Evolutionary conservation across 2,797 vertebrate genomes (phyloP).

Genomic region (Tauraco hartlaubi): DNA sequence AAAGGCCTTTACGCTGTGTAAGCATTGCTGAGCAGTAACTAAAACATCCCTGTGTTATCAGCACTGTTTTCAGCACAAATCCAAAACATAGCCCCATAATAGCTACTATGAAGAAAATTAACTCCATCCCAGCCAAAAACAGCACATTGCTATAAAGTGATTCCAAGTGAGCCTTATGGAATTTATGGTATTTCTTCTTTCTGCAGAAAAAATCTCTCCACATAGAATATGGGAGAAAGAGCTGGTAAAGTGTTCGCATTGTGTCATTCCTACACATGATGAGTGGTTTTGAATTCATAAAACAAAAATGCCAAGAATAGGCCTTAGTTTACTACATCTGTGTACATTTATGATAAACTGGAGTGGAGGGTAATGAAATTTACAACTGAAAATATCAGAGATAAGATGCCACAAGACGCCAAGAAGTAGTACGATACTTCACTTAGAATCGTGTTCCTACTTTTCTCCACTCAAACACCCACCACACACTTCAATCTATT

Average conservation of each 20-base stretch:
- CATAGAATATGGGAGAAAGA: neutral
- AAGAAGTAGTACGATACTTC: neutral
- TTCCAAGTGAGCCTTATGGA: neutral
- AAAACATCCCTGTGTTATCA: no score
- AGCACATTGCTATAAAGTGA: neutral
- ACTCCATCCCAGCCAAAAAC: no score
- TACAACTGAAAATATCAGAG: neutral
- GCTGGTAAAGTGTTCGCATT: neutral
- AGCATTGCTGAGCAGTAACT: no score
- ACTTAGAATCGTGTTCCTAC: neutral
- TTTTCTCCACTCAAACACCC: neutral
- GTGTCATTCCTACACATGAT: neutral
- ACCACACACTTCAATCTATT: neutral
- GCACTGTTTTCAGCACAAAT: no score
- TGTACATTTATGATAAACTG: neutral
- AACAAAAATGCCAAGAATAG: neutral
- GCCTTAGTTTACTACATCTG: neutral
- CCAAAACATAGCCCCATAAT: no score
- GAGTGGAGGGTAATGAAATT: neutral
- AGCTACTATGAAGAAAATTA: no score
- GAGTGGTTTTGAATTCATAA: neutral
- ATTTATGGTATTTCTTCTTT: neutral
- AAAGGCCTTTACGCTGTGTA: no score
- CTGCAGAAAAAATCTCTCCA: neutral
- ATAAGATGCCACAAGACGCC: neutral